A percentile compares a stretch with the other conserved stretches of the same genome.
phyloP scores from a whole-genome alignment of 1,140 invertebrate genomes.

The Leptonema lineaticorne region DNA sequence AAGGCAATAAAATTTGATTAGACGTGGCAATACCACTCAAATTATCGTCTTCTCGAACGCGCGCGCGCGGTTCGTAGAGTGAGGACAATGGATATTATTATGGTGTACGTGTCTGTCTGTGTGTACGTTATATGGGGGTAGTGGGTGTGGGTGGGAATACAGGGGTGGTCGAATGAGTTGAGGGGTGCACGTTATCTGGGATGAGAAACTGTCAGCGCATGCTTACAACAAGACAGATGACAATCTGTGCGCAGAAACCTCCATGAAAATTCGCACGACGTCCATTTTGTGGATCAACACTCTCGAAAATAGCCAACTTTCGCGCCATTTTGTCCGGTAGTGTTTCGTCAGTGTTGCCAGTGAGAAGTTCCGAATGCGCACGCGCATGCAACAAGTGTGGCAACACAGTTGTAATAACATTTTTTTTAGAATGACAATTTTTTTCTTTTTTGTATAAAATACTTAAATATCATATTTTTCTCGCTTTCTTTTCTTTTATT shows the following conservation, averaged over 20 bases:
- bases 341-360: too few relatives aligned
- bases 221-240: constrained; percentile 33
- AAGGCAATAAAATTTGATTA: constrained; percentile 17
- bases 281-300: neutral
- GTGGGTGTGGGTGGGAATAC: neutral
- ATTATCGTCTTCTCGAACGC: constrained; percentile 20
- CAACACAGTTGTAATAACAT: too few relatives aligned
- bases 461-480: too few relatives aligned
- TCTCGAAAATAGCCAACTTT: too few relatives aligned
- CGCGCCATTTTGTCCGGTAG: too few relatives aligned
- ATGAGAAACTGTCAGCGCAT: constrained; percentile 28
- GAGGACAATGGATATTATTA: constrained; percentile 20
- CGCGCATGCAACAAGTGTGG: too few relatives aligned
- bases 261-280: neutral
- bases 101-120: too few relatives aligned
- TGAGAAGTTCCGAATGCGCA: too few relatives aligned
- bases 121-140: neutral
- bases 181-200: neutral
- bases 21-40: constrained; percentile 31
- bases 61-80: neutral
- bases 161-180: neutral
- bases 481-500: too few relatives aligned
- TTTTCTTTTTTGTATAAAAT: too few relatives aligned
- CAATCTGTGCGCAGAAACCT: constrained; percentile 22
- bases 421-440: too few relatives aligned